Evolutionary conservation across 2,888 invertebrate genomes (phyloP), one percentile per base, ranked within the genome.

Genomic region (Bombyx huttoni): DNA sequence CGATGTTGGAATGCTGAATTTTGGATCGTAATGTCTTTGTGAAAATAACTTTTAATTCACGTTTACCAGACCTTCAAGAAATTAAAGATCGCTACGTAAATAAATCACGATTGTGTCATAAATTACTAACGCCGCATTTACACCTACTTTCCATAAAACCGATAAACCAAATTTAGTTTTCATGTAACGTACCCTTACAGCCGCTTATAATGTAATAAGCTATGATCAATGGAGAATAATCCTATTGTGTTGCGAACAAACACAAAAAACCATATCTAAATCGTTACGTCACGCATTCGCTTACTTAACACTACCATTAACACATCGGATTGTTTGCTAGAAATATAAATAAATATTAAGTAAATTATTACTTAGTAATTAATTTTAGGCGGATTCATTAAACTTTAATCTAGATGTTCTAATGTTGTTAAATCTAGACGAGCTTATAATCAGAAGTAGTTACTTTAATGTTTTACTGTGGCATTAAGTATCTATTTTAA

Each of bases 81-180:
- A 40, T 12, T 6, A 10, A 40, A 40, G 1, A 40, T 40, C 12
- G 0, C 40, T 12, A 40, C 12, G 12, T 40, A 62, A 67, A 74
- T 73, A 78, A 84, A 85, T 87, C 88, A 88, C 85, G 86, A 81
- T 78, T 73, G 59, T 54, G 68, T 72, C 67, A 86, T 88, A 88
- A 86, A 88, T 87, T 77, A 81, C 75, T 73, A 65, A 70, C 78
- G 71, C 76, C 75, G 81, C 83, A 87, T 86, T 85, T 86, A 80
- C 88, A 87, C 87, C 86, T 86, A 86, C 83, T 87, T 85, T 84
- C 84, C 88, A 87, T 88, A 87, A 87, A 83, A 84, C 81, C 87
- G 87, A 87, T 87, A 87, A 87, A 87, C 87, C 86, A 88, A 88
- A 88, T 88, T 88, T 87, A 84, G 86, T 87, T 88, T 88, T 82